Evolutionary conservation across 2,113 vertebrate species (phyloP).

Genomic region (Paralichthys olivaceus): DNA sequence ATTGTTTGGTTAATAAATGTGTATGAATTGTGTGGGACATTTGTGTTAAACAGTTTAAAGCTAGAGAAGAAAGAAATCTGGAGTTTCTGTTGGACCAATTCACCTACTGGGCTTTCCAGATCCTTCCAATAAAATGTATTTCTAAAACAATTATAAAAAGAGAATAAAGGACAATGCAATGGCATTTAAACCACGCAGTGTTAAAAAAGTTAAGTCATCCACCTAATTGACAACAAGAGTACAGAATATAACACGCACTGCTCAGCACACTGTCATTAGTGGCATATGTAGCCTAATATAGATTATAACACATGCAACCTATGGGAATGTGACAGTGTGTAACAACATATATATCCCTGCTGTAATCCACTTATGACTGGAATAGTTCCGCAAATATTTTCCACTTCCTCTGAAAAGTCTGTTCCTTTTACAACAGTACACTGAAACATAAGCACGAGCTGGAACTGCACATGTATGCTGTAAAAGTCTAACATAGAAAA

Average conservation of each 20-base stretch:
- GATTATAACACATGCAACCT: slow-evolving; percentile 17
- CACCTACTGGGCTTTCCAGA: slow-evolving; percentile 13
- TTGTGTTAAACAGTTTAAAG: slow-evolving; percentile 1
- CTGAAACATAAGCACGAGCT: not conserved
- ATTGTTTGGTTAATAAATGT: slow-evolving; percentile 3
- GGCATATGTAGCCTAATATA: slow-evolving; percentile 11
- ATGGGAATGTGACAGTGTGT: slow-evolving; percentile 34
- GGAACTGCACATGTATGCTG: not conserved
- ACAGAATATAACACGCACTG: slow-evolving; percentile 13
- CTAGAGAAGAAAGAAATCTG: slow-evolving; percentile 15
- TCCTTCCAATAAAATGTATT: slow-evolving; percentile 20
- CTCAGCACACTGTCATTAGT: slow-evolving; percentile 17
- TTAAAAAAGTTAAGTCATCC: slow-evolving; percentile 22
- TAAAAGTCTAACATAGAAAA: not conserved
- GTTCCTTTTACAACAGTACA: slow-evolving; percentile 14
- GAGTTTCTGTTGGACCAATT: slow-evolving; percentile 37
- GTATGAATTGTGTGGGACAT: slow-evolving; percentile 5
- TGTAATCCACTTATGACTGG: slow-evolving; percentile 51
- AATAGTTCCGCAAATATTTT: slow-evolving; percentile 53
- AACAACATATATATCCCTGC: slow-evolving; percentile 37
- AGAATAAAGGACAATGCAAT: slow-evolving; percentile 7
- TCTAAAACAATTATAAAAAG: slow-evolving; percentile 24
- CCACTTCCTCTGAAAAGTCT: slow-evolving; percentile 55
- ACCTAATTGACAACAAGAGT: slow-evolving; percentile 38
- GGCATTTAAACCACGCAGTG: slow-evolving; percentile 25